Base-by-base conservation (phyloP, 2,888 invertebrate species). In the Dryococelus australis region DNA sequence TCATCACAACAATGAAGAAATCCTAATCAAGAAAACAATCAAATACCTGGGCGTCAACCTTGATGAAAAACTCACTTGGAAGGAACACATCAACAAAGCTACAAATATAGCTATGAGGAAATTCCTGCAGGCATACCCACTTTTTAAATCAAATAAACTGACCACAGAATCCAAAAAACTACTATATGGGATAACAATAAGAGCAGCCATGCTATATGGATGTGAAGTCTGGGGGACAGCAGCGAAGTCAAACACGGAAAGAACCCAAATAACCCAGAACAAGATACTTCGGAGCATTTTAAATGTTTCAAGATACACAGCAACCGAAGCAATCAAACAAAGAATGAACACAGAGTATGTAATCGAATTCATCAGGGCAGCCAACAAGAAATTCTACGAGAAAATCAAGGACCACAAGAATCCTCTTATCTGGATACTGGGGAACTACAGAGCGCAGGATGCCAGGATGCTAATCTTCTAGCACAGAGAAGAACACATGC, bases 1-100 rank as follows among this genome's bases (percentile, higher is more conserved):
- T 1, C 47, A 47, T 1, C n/a, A 12, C 8, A 8, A 10, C 65
- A 65, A 65, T 3, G n/a, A n/a, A 65, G 16, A 65, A 1, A 16
- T 65, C 0, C n/a, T 24, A 20, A 2, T 3, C 6, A n/a, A 8
- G 24, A 65, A 65, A 5, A 65, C 65, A 16, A 65, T 16, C 8
- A 65, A 65, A 65, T 65, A 65, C 65, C 65, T 65, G 16, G 65
- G n/a, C n/a, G n/a, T n/a, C n/a, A n/a, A n/a, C n/a, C n/a, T n/a
- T n/a, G 65, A 65, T 65, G 65, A 24, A 16, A 65, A 65, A 65
- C 65, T 65, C 2, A 20, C 8, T 1, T 65, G 65, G 65, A 0
- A 65, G n/a, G 20, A n/a, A 16, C 65, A 65, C 65, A 20, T 24
- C 20, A 65, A 5, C 8, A 24, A 24, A 3, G 65, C 65, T 12